These are phyloP conservation scores for Synergus umbraculus DNA, from an alignment of 2,888 invertebrate genomes.

Conservation along the genomic window DNA sequence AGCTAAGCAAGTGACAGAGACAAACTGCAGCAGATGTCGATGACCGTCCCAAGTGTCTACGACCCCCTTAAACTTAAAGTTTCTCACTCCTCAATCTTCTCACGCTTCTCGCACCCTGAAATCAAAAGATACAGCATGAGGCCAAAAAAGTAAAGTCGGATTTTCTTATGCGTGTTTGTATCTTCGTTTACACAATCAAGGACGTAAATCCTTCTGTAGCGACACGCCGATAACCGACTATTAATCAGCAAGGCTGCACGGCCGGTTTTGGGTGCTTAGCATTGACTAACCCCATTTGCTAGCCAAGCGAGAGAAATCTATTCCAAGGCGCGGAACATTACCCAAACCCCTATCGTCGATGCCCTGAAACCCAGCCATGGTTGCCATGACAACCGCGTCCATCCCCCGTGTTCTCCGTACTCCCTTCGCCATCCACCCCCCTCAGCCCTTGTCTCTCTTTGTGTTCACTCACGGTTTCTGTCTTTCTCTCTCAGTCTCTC, in stretches of 20 bases:
- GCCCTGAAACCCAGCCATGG: constrained; percentile 72
- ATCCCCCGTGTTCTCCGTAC: constrained; percentile 55
- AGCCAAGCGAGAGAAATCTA: constrained; percentile 70
- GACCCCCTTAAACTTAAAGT: constrained; percentile 31
- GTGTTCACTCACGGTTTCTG: constrained; percentile 44
- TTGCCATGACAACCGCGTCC: constrained; percentile 74
- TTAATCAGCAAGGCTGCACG: constrained; percentile 51
- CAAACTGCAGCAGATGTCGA: constrained; percentile 22
- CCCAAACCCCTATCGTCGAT: constrained; percentile 64
- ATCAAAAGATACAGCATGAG: not conserved
- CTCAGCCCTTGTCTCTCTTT: constrained; percentile 27
- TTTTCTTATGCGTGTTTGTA: not conserved
- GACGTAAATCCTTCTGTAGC: constrained; percentile 42
- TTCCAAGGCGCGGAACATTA: constrained; percentile 71
- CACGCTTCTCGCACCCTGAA: constrained; percentile 1
- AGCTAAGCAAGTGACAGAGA: constrained; percentile 3
- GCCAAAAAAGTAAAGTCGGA: not conserved
- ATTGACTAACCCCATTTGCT: constrained; percentile 69
- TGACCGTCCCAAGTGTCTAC: constrained; percentile 23
- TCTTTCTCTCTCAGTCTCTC: constrained; percentile 43
- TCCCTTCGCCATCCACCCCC: constrained; percentile 41
- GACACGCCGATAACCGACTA: constrained; percentile 50
- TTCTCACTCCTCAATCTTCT: constrained; percentile 1
- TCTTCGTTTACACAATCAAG: constrained; percentile 3
- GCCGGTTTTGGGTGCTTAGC: constrained; percentile 61